A percentile compares a stretch with the other conserved stretches of the same genome.
These are phyloP conservation scores for Caerostris extrusa DNA, from an alignment of 1,140 invertebrate species.

Conservation along the genomic window DNA sequence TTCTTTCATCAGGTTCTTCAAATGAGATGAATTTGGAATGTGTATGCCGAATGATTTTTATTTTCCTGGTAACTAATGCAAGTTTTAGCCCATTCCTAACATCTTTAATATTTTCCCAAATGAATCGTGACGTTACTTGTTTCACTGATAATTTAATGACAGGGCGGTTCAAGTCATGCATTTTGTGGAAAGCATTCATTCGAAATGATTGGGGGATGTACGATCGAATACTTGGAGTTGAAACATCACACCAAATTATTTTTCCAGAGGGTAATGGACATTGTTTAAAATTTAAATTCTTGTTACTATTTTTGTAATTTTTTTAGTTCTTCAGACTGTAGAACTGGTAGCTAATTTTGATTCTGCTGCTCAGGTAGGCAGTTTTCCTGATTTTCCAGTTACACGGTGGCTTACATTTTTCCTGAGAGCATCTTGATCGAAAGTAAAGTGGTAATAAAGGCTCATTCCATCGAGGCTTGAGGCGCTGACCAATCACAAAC, in stretches of 20 bases:
- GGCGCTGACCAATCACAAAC: no score
- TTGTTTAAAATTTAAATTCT: slow-evolving; percentile 26
- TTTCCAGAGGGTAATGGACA: not conserved
- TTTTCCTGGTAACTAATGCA: not conserved
- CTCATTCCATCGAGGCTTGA: no score
- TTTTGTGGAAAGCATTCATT: slow-evolving; percentile 12
- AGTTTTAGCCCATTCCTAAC: not conserved
- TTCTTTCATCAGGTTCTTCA: slow-evolving; percentile 5
- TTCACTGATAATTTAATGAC: slow-evolving; percentile 12
- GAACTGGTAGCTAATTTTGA: no score
- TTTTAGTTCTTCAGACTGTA: no score
- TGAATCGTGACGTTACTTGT: not conserved
- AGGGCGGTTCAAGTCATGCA: slow-evolving; percentile 8
- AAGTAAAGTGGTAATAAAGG: no score
- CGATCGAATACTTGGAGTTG: not conserved
- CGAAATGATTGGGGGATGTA: not conserved
- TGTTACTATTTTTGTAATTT: not conserved
- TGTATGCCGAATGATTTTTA: not conserved
- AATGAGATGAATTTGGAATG: not conserved
- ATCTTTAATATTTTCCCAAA: not conserved
- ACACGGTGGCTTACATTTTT: no score
- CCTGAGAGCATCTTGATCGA: no score
- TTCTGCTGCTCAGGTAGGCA: no score
- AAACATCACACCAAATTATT: not conserved
- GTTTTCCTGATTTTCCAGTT: no score